Evolutionary conservation across 2,888 invertebrate species (phyloP).

Genomic region (Chelonus formosanus): DNA sequence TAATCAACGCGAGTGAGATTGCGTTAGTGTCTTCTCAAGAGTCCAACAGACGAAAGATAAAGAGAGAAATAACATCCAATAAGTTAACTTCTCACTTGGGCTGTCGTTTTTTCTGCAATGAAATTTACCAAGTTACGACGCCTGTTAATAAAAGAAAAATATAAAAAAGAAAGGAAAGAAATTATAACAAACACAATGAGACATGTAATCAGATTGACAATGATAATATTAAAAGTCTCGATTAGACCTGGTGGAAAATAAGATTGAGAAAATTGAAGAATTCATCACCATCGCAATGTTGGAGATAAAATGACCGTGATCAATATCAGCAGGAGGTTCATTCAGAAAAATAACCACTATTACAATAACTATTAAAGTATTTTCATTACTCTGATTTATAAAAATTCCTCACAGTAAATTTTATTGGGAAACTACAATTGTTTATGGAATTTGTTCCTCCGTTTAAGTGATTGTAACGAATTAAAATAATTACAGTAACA

Average conservation of each 20-base stretch:
- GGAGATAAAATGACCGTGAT: conserved; percentile 57
- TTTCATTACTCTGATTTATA: no score
- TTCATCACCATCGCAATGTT: conserved; percentile 57
- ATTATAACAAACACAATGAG: background rate
- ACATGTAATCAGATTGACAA: no score
- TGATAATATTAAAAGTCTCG: conserved; percentile 32
- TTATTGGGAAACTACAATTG: no score
- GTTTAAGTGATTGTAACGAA: no score
- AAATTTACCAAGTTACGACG: conserved; percentile 6
- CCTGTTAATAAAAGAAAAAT: background rate
- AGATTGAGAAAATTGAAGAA: conserved; percentile 54
- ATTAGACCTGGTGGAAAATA: conserved; percentile 40
- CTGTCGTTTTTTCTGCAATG: conserved; percentile 11
- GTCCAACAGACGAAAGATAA: conserved; percentile 21
- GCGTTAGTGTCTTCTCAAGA: conserved; percentile 43
- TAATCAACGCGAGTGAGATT: conserved; percentile 52
- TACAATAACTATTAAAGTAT: no score
- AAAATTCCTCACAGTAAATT: no score
- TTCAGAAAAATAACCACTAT: no score
- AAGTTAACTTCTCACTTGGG: conserved; percentile 31
- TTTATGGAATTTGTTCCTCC: no score
- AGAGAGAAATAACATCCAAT: conserved; percentile 32
- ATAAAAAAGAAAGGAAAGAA: conserved; percentile 23
- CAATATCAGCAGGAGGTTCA: no score
- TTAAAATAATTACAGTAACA: no score